phyloP scores from a whole-genome alignment of 1,140 invertebrate species.

The Popillia japonica region DNA sequence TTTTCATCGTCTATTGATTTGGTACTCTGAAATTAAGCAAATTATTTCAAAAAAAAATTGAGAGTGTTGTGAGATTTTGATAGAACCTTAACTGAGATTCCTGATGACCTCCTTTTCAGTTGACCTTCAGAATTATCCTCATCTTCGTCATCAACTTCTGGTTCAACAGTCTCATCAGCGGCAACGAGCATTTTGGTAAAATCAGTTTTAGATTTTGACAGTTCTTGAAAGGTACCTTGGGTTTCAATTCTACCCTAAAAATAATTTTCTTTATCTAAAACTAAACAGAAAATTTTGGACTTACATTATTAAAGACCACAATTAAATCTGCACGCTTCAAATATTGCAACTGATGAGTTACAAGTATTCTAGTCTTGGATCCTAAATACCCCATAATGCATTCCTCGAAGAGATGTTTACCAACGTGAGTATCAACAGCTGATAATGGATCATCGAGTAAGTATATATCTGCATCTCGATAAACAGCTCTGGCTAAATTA shows the following conservation, averaged over 20 bases:
- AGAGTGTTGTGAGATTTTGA: background rate
- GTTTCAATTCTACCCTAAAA: conserved; percentile 66
- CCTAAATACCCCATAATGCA: conserved; percentile 65
- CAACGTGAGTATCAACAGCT: conserved; percentile 76
- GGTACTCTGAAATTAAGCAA: background rate
- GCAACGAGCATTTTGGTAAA: conserved; percentile 63
- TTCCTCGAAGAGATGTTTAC: conserved; percentile 72
- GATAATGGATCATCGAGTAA: conserved; percentile 83
- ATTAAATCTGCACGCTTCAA: conserved; percentile 78
- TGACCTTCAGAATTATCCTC: background rate
- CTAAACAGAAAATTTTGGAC: conserved; percentile 37
- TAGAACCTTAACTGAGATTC: background rate
- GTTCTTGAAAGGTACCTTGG: conserved; percentile 67
- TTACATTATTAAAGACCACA: conserved; percentile 78
- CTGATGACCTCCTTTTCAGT: background rate
- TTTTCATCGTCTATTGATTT: background rate
- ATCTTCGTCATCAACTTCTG: conserved; percentile 38
- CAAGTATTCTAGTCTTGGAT: conserved; percentile 70
- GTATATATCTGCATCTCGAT: conserved; percentile 77
- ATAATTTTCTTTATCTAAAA: background rate
- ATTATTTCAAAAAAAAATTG: background rate
- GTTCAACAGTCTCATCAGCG: conserved; percentile 57
- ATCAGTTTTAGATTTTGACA: conserved; percentile 64
- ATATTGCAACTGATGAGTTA: conserved; percentile 85
- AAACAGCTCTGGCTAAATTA: conserved; percentile 81